These are phyloP conservation scores for Ormyrus nitidulus DNA, from an alignment of 2,888 invertebrate genomes.

Conservation along the genomic window DNA sequence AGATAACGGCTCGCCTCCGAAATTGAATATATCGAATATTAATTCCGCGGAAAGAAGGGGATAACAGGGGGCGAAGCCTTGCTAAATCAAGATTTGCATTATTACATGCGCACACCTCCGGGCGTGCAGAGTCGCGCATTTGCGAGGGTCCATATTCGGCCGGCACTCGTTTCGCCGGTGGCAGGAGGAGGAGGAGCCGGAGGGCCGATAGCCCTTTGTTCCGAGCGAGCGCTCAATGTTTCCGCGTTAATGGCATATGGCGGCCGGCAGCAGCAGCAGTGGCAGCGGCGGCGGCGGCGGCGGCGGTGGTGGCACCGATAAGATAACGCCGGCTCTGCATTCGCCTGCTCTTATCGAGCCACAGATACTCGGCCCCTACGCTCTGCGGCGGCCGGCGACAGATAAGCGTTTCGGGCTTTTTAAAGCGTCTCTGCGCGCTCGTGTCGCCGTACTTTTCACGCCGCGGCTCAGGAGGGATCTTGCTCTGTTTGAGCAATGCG, in stretches of 20 bases:
- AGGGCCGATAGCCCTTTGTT: conserved; percentile 61
- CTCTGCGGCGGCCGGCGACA: neutral
- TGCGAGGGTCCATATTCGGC: neutral
- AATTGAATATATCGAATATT: neutral
- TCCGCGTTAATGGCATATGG: conserved; percentile 67
- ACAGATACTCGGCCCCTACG: neutral
- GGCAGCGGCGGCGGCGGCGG: conserved; percentile 13
- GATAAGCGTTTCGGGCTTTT: conserved; percentile 58
- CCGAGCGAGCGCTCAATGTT: conserved; percentile 59
- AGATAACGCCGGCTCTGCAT: conserved; percentile 67
- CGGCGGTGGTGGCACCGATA: conserved; percentile 59
- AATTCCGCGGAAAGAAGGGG: neutral
- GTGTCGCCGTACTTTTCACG: neutral
- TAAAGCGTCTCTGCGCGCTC: conserved; percentile 30
- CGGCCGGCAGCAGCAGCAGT: conserved; percentile 46
- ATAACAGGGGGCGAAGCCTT: too few relatives aligned
- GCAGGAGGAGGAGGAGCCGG: neutral
- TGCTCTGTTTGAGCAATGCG: conserved; percentile 23
- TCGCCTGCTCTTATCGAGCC: conserved; percentile 52
- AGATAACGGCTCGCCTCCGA: too few relatives aligned
- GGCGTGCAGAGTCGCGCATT: neutral
- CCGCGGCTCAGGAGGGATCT: neutral
- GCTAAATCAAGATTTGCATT: conserved; percentile 45
- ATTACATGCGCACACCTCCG: conserved; percentile 14
- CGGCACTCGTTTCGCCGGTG: conserved; percentile 22